phyloP scores from a whole-genome alignment of 1,140 invertebrate genomes.

The Drosophila pachea region DNA sequence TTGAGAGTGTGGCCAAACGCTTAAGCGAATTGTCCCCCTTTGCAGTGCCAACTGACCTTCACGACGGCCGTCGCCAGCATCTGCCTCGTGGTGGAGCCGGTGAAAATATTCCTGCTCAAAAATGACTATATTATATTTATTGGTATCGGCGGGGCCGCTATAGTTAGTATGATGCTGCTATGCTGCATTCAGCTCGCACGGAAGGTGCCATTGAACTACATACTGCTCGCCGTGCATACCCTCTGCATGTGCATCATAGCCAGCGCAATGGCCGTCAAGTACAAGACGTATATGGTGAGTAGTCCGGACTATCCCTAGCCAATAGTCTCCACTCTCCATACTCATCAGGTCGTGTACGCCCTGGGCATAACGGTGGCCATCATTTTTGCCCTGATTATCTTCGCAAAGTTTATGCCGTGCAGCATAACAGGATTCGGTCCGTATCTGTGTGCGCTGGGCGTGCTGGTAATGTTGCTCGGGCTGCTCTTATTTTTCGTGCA shows the following conservation, averaged over 20 bases:
- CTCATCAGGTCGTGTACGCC: slow-evolving; percentile 4
- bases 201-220: slow-evolving; percentile 14
- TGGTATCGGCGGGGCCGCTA: background rate
- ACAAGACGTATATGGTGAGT: background rate
- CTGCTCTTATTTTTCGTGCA: background rate
- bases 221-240: slow-evolving; percentile 15
- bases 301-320: background rate
- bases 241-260: background rate
- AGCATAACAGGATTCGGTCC: slow-evolving; percentile 43
- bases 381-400: slow-evolving; percentile 2
- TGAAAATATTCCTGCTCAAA: background rate
- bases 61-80: background rate
- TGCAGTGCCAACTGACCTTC: slow-evolving; percentile 12
- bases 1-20: no score
- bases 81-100: background rate
- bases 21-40: background rate
- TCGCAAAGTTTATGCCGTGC: slow-evolving; percentile 36
- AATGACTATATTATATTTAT: background rate
- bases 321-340: background rate
- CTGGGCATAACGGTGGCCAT: slow-evolving; percentile 2
- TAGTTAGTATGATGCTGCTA: background rate
- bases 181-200: background rate
- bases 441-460: background rate
- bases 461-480: background rate
- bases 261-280: background rate